Conservation (phyloP, 2,888 invertebrate species). For the Seira ritae region DNA sequence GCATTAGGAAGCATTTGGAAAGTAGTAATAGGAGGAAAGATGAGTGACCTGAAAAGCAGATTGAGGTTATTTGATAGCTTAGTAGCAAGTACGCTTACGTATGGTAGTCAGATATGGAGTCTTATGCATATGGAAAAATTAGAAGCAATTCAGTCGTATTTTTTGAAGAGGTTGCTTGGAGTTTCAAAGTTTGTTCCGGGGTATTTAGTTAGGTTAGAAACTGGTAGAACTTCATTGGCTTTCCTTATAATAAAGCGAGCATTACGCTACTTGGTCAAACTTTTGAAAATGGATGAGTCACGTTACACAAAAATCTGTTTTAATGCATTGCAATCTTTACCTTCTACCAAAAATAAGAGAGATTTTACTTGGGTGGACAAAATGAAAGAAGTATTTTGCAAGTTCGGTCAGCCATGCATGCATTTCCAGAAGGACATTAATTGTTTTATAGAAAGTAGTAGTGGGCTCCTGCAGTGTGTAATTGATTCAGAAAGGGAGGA, state of each 20-base stretch:
- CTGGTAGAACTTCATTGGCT: neutral
- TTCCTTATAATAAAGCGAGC: neutral
- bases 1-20: neutral
- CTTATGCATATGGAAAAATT: neutral
- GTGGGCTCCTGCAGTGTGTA: too few relatives aligned
- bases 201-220: neutral
- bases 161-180: neutral
- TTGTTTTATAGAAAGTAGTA: too few relatives aligned
- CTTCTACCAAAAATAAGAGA: too few relatives aligned
- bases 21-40: neutral
- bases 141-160: neutral
- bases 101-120: neutral
- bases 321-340: too few relatives aligned
- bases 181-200: neutral
- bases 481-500: too few relatives aligned
- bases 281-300: neutral
- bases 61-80: neutral
- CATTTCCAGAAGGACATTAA: too few relatives aligned
- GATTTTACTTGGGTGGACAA: too few relatives aligned
- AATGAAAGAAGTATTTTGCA: too few relatives aligned
- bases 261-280: neutral
- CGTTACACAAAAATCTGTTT: neutral
- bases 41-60: neutral
- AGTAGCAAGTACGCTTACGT: neutral
- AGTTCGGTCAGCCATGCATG: too few relatives aligned